Evolutionary conservation across 2,888 invertebrate genomes (phyloP), one percentile per base, ranked within the genome.

Genomic region (Acanthosepion lycidas): DNA sequence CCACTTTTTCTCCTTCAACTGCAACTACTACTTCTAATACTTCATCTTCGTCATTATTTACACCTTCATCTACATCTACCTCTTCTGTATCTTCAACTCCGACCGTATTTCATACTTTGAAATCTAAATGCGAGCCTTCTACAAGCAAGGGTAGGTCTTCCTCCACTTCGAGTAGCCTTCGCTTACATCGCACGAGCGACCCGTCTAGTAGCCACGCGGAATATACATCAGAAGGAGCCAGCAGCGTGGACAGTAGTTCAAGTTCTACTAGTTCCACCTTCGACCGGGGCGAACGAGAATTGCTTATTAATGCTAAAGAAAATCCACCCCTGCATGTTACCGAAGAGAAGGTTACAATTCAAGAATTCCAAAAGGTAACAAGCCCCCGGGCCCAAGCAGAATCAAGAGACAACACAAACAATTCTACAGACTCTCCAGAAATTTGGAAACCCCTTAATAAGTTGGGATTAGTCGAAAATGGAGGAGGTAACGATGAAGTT

Each of bases 71-170:
- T 93, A 93, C 51, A 53, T 93, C 93, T 93, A 93, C 93, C 49
- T 93, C 93, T 49, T 51, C 93, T 18, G 51, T 93, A 93, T 53
- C 93, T 53, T 93, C 93, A 53, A 93, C 51, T 93, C 53, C 51
- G 49, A 93, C 93, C 53, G 53, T 93, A 53, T 53, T 53, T 93
- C 53, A 93, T 9, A 53, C 33, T 33, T 53, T 93, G n/a, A 93
- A 93, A 53, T 48, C 53, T 93, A 93, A 93, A 93, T 93, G 93
- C 28, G 93, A 93, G 51, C 93, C 93, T 93, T 93, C 93, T 93
- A 93, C 93, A 93, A 93, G 93, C 51, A 93, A 93, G 93, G 20
- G 49, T 93, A 93, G 93, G 93, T 51, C 93, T 53, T 93, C 92
- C 49, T 92, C 92, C 92, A 92, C 92, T 48, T 92, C 53, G 53